These are phyloP conservation scores for Aramus guarauna DNA, from an alignment of 2,113 vertebrate genomes.

Conservation along the genomic window DNA sequence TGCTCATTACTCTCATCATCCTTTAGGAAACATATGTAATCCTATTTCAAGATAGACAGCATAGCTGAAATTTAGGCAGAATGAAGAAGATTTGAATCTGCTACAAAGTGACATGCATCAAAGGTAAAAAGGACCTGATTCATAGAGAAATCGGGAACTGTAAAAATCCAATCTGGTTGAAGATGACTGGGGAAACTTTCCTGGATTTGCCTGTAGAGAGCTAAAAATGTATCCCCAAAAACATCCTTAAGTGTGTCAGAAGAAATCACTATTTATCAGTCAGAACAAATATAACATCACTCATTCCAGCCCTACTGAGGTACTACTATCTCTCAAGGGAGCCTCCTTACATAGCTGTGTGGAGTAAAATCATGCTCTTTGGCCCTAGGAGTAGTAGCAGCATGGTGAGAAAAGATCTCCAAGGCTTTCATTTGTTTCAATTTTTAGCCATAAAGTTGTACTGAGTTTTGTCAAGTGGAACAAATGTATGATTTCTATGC, in stretches of 20 bases:
- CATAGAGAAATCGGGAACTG: neutral
- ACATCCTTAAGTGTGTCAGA: neutral
- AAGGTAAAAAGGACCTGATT: neutral
- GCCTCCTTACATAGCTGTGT: neutral
- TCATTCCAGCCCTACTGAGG: neutral
- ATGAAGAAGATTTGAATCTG: neutral
- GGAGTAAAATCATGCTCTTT: neutral
- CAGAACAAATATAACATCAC: neutral
- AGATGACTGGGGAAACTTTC: neutral
- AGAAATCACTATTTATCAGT: neutral
- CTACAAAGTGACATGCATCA: neutral
- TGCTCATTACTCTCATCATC: conserved; percentile 21
- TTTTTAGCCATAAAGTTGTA: neutral
- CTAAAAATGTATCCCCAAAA: neutral
- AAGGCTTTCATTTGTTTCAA: neutral
- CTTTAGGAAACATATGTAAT: conserved; percentile 21
- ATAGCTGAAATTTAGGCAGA: neutral
- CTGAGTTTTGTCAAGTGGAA: neutral
- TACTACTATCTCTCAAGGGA: neutral
- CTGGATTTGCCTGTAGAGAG: neutral
- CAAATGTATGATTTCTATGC: neutral
- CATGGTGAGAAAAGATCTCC: neutral
- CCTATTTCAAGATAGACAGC: neutral
- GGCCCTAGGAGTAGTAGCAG: neutral
- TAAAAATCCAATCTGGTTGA: neutral